A percentile compares a stretch with the other conserved stretches of the same genome.
Conservation (phyloP, 2,797 vertebrate genomes). For the Octomys mimax region DNA sequence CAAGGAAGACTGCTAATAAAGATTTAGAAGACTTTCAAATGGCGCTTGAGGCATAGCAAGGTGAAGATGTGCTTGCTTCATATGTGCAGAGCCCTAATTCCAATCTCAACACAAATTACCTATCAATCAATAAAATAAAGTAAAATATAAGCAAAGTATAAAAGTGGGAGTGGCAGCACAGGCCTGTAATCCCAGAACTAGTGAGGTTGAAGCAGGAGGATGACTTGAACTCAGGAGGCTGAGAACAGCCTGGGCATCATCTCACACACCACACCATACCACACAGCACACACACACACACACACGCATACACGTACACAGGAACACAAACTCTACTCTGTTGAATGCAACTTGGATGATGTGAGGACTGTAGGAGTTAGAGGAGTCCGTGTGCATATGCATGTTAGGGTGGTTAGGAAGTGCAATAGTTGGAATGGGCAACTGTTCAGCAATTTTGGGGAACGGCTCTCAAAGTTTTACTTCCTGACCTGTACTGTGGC, state of each 20-base stretch:
- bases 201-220: background rate
- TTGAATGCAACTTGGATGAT: background rate
- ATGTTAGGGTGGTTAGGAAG: background rate
- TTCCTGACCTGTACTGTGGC: background rate
- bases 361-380: background rate
- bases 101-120: background rate
- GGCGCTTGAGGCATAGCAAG: no score
- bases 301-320: background rate
- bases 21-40: background rate
- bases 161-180: background rate
- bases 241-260: background rate
- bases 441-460: fast-evolving
- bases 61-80: background rate
- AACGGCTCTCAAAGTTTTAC: background rate
- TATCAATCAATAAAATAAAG: background rate
- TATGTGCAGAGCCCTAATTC: background rate
- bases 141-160: background rate
- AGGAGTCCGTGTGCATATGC: background rate
- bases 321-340: background rate
- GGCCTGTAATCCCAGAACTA: no score
- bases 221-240: background rate
- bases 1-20: background rate
- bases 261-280: background rate
- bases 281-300: background rate
- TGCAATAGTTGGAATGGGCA: background rate